Conservation (phyloP, 2,113 vertebrate genomes). For the Empidonax traillii region DNA sequence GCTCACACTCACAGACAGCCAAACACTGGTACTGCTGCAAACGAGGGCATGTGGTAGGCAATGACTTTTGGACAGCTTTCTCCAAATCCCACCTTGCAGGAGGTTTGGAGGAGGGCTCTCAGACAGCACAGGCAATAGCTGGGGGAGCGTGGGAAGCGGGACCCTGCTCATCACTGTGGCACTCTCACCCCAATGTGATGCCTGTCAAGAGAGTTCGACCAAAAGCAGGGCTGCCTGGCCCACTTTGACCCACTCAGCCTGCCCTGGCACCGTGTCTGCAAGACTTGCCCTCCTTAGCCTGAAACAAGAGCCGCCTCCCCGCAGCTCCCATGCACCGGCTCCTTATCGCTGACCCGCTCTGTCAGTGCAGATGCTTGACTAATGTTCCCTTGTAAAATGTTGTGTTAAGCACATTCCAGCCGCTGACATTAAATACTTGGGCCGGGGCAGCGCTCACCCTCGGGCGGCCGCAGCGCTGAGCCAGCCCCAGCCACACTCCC, state of each 20-base stretch:
- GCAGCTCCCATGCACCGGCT: conserved; percentile 17
- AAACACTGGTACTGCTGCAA: not conserved
- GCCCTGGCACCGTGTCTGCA: not conserved
- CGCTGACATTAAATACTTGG: conserved; percentile 62
- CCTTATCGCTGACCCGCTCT: conserved; percentile 50
- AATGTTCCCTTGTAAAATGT: conserved; percentile 72
- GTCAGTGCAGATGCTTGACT: conserved; percentile 62
- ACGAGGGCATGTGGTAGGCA: not conserved
- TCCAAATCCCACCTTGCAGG: not conserved
- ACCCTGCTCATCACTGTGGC: accelerated
- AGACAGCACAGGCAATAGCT: not conserved
- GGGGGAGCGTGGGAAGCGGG: accelerated
- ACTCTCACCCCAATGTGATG: not conserved
- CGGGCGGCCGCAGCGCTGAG: not conserved
- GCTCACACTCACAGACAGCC: accelerated
- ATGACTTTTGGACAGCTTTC: not conserved
- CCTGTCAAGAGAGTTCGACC: not conserved
- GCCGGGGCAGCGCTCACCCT: conserved; percentile 28
- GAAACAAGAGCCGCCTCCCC: conserved; percentile 15
- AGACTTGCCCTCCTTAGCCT: not conserved
- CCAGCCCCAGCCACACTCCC: conserved; percentile 34
- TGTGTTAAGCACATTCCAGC: conserved; percentile 70
- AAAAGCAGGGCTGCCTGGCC: not conserved
- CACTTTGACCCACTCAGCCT: not conserved
- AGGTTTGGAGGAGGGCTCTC: not conserved